Conservation (phyloP, 1,140 invertebrate genomes). For the Brachionus sp. region DNA sequence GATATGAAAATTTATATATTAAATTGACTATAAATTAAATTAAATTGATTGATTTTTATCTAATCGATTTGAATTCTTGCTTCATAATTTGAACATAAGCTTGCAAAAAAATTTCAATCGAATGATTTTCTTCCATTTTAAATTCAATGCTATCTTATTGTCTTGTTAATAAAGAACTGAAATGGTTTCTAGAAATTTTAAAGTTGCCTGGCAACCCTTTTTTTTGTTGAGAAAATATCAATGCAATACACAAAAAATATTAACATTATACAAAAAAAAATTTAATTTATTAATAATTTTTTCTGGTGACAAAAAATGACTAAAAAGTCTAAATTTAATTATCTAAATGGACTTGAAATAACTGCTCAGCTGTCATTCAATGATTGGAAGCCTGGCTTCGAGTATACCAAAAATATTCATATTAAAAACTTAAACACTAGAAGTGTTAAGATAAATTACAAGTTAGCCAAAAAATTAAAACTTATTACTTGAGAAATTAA, state of each 20-base stretch:
- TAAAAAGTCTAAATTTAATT: constrained; percentile 13
- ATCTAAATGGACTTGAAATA: constrained; percentile 54
- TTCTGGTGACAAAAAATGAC: constrained; percentile 20
- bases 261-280: background rate
- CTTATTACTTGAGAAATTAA: background rate
- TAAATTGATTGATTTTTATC: too few species aligned
- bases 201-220: too few species aligned
- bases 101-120: too few species aligned
- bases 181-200: too few species aligned
- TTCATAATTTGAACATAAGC: too few species aligned
- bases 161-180: too few species aligned
- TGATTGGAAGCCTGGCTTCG: constrained; percentile 57
- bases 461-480: constrained; percentile 48
- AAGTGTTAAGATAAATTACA: constrained; percentile 57
- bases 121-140: too few species aligned
- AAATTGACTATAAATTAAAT: too few species aligned
- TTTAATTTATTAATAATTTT: background rate
- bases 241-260: background rate
- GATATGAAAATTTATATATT: too few species aligned
- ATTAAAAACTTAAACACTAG: constrained; percentile 57
- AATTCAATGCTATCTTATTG: too few species aligned
- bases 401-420: constrained; percentile 57
- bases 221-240: too few species aligned
- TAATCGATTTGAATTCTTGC: too few species aligned
- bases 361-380: constrained; percentile 52